A percentile compares a stretch with the other conserved stretches of the same genome.
Evolutionary conservation across 2,888 invertebrate genomes (phyloP).

Genomic region (Protophormia terraenovae): DNA sequence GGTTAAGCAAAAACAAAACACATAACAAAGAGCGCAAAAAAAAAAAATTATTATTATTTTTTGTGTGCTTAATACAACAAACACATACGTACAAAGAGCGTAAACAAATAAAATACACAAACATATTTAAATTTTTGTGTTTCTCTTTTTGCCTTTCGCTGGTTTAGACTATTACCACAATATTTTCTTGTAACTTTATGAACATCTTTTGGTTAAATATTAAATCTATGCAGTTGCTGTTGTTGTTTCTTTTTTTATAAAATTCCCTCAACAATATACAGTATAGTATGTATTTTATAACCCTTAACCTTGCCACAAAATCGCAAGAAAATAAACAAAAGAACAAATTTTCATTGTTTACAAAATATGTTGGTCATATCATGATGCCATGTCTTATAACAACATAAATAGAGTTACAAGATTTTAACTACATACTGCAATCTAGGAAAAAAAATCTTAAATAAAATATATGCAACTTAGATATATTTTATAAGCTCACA

Average conservation of each 20-base stretch:
- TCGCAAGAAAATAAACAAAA: not conserved
- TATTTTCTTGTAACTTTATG: not conserved
- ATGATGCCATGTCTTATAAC: constrained; percentile 20
- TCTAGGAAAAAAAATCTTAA: not conserved
- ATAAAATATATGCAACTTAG: not conserved
- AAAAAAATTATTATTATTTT: no score
- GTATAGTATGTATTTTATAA: constrained; percentile 16
- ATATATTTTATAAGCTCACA: not conserved
- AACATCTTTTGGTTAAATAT: not conserved
- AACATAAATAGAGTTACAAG: constrained; percentile 26
- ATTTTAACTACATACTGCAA: not conserved
- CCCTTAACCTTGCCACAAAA: constrained; percentile 55
- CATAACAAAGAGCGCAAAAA: no score
- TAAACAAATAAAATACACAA: no score
- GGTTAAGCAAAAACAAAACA: no score
- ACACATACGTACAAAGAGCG: no score
- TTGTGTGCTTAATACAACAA: no score
- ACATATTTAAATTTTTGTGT: no score
- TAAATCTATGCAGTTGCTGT: not conserved
- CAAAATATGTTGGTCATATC: constrained; percentile 40
- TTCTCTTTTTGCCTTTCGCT: not conserved
- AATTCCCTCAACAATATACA: not conserved
- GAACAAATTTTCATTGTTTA: constrained; percentile 42
- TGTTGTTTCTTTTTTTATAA: not conserved
- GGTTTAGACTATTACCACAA: not conserved